A percentile compares a stretch with the other conserved stretches of the same genome.
Conservation (phyloP, 2,797 vertebrate species). For the Pantherophis alleghaniensis region DNA sequence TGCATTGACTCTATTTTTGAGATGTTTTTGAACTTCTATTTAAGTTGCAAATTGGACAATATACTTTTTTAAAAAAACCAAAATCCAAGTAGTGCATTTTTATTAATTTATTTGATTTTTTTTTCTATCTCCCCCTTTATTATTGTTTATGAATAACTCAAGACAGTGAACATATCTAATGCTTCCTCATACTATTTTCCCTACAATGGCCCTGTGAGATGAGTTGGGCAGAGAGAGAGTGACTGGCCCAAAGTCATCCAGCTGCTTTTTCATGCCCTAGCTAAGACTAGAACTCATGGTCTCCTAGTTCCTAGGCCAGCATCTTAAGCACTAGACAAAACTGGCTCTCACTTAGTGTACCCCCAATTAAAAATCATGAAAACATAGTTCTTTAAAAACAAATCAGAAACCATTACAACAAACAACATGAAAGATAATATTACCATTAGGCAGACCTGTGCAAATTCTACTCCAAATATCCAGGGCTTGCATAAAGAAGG, state of each 20-base stretch:
- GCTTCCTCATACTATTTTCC: not conserved
- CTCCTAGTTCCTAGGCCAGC: not conserved
- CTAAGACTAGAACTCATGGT: not conserved
- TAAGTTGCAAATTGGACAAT: not conserved
- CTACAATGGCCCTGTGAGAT: not conserved
- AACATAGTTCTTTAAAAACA: not conserved
- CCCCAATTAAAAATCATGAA: not conserved
- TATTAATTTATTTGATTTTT: not conserved
- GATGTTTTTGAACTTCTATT: not conserved
- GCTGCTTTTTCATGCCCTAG: not conserved
- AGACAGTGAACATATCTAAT: not conserved
- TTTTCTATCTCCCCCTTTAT: not conserved
- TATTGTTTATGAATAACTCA: not conserved
- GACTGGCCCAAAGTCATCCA: not conserved
- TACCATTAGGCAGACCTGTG: not conserved
- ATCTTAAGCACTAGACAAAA: not conserved
- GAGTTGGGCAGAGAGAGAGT: not conserved
- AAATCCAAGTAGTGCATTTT: not conserved
- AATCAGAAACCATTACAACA: not conserved
- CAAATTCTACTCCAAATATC: not conserved
- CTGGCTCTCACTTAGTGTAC: not conserved
- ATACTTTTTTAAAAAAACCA: not conserved
- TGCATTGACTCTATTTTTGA: conserved; percentile 18
- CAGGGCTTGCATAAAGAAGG: not conserved
- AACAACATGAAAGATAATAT: not conserved